Conservation (phyloP, 2,113 vertebrate species). For the Edolisoma coerulescens region DNA sequence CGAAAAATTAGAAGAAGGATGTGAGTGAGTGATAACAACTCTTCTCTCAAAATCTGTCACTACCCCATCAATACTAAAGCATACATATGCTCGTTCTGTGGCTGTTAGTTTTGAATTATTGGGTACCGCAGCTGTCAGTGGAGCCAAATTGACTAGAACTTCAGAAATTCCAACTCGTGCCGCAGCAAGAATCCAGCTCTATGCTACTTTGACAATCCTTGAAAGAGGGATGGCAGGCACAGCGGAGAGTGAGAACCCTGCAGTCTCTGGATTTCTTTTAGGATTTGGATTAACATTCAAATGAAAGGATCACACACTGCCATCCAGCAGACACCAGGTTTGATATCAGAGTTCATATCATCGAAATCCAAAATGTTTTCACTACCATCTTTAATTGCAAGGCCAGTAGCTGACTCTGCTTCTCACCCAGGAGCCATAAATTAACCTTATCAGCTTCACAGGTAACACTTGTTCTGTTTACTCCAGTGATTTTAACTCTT, state of each 20-base stretch:
- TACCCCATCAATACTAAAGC: background rate
- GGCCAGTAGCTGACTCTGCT: background rate
- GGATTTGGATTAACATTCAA: rapidly evolving
- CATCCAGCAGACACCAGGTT: background rate
- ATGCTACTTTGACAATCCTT: background rate
- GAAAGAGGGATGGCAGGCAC: background rate
- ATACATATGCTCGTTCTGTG: rapidly evolving
- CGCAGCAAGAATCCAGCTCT: background rate
- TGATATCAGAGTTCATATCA: background rate
- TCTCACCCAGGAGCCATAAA: background rate
- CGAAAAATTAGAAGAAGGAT: background rate
- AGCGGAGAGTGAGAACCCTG: background rate
- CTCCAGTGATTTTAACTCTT: background rate
- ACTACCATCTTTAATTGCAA: rapidly evolving
- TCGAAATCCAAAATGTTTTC: background rate
- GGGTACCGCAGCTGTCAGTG: rapidly evolving
- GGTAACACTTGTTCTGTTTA: background rate
- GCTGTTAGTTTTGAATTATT: background rate
- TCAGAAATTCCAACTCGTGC: background rate
- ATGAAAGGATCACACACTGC: background rate
- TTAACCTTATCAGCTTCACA: background rate
- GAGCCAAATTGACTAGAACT: background rate
- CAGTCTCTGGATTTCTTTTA: background rate
- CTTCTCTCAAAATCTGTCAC: background rate
- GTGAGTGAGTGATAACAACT: background rate